These are phyloP conservation scores for Percina caprodes DNA, from an alignment of 2,113 vertebrate species.

Conservation along the genomic window DNA sequence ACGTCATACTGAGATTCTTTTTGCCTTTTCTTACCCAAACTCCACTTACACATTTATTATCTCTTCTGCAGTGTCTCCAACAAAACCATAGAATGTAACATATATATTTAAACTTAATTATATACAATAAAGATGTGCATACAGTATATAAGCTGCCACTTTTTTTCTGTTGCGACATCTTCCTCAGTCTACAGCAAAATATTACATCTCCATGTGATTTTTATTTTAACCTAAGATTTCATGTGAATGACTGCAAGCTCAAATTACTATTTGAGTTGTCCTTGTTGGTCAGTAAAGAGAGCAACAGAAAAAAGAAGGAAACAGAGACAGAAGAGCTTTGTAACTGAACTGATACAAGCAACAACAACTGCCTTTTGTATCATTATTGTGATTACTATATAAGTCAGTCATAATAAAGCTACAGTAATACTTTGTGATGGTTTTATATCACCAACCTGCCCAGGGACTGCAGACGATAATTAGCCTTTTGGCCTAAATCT, in stretches of 20 bases:
- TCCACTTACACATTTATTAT: conserved; percentile 16
- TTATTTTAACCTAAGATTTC: conserved; percentile 4
- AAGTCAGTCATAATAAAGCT: conserved; percentile 23
- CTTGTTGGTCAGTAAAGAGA: conserved; percentile 2
- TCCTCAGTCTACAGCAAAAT: background rate
- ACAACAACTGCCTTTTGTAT: background rate
- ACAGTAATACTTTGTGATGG: background rate
- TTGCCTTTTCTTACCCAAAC: conserved; percentile 38
- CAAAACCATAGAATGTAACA: background rate
- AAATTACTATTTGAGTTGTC: conserved; percentile 15
- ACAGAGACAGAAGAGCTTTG: conserved; percentile 14
- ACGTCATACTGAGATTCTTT: conserved; percentile 45
- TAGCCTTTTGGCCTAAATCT: background rate
- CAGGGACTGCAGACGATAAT: background rate
- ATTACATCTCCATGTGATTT: conserved; percentile 21
- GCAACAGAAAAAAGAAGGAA: conserved; percentile 5
- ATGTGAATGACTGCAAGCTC: conserved; percentile 14
- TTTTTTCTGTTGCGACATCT: background rate
- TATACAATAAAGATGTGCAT: background rate
- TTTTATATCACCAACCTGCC: background rate
- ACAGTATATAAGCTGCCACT: background rate
- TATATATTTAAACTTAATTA: background rate
- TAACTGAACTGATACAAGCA: conserved; percentile 14
- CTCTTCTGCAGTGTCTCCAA: background rate
- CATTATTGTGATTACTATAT: background rate